Evolutionary conservation across 2,797 vertebrate genomes (phyloP), one percentile per base, ranked within the genome.

Genomic region (Enteromius mattozi): DNA sequence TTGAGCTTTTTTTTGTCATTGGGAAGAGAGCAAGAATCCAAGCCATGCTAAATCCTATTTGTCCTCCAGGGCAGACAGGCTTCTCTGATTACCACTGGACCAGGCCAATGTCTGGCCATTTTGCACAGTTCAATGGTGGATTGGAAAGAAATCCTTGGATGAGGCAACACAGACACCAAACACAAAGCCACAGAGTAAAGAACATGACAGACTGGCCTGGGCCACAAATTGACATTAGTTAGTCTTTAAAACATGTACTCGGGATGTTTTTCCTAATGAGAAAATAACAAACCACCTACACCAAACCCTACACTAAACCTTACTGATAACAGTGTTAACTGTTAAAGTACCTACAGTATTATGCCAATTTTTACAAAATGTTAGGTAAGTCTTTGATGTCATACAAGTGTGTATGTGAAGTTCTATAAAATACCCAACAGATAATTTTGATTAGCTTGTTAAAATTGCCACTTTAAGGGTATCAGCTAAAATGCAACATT

Each of bases 31-130:
- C 40, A 86, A 81, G 66, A 78, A 86, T 87, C 86, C 85, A 86
- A 81, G 82, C 80, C 79, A 86, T 78, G 71, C 45, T 88, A 89
- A 92, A 89, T 91, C 85, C 86, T 85, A 63, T 91, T 90, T 90
- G 87, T 90, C 88, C 82, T 86, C 66, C 42, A 68, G 84, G 88
- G 86, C 51, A 78, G 81, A 85, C 35, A 66, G 81, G 71, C 42
- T 83, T 80, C 78, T 83, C 45, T 74, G 87, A 89, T 90, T 86
- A 82, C 82, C 76, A 81, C 54, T 79, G 59, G 85, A 83, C 45
- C 13, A 80, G 75, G 79, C 61, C 75, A 59, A 87, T 82, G 70
- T 86, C 74, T 88, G 81, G 79, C 56, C 86, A 82, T 88, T 72
- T 85, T 85, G 45, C 69, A 79, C 85, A 86, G 54, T 82, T 82